Percentiles rank a stretch among this genome's conserved stretches.
These are phyloP conservation scores for Laspeyria flexula DNA, from an alignment of 2,888 invertebrate genomes.

Conservation along the genomic window DNA sequence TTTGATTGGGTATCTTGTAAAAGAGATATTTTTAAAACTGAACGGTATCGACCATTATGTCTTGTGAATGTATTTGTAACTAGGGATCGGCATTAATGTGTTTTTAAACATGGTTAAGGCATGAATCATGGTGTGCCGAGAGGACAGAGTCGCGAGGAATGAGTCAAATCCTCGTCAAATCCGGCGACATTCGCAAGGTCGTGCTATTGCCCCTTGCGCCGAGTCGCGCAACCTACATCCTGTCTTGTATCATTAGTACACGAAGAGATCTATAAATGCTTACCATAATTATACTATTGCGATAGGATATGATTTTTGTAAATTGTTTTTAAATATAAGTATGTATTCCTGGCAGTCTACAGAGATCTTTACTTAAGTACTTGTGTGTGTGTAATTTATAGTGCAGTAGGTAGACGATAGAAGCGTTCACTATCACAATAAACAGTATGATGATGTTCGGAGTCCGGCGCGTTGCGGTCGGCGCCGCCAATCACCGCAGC, in stretches of 20 bases:
- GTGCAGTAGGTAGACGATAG: neutral
- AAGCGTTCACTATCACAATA: conserved; percentile 21
- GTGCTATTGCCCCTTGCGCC: conserved; percentile 55
- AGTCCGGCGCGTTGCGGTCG: conserved; percentile 27
- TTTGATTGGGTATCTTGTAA: conserved; percentile 57
- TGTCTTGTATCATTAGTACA: conserved; percentile 41
- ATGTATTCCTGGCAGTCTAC: no score
- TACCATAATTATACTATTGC: no score
- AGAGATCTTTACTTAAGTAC: neutral
- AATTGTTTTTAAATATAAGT: no score
- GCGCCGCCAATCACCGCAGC: conserved; percentile 51
- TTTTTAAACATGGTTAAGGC: conserved; percentile 40
- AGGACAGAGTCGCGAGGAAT: conserved; percentile 35
- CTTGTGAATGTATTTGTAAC: conserved; percentile 39
- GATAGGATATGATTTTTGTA: no score
- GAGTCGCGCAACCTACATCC: conserved; percentile 51
- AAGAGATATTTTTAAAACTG: conserved; percentile 50
- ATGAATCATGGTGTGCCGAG: conserved; percentile 53
- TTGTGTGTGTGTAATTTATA: neutral
- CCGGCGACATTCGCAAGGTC: conserved; percentile 75
- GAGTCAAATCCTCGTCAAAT: conserved; percentile 62
- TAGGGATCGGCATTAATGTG: conserved; percentile 22
- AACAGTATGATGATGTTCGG: conserved; percentile 16
- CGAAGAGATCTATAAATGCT: conserved; percentile 14
- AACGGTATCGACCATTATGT: conserved; percentile 24